phyloP scores from a whole-genome alignment of 2,113 vertebrate species.

The Pycnonotus jocosus region DNA sequence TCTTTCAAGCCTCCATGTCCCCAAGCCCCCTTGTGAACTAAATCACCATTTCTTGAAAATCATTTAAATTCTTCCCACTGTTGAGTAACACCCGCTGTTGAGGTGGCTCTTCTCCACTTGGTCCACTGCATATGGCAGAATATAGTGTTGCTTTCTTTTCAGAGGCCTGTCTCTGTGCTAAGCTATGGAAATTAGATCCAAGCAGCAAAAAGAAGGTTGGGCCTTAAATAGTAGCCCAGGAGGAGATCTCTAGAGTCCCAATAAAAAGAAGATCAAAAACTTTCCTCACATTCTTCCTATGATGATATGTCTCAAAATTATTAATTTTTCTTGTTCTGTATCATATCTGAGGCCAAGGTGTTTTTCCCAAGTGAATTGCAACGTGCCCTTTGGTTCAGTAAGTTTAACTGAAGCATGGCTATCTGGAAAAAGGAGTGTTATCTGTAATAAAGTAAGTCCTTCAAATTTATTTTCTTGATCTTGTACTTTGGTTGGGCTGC shows the following conservation, averaged over 20 bases:
- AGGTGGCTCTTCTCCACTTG: background rate
- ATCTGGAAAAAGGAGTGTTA: slow-evolving; percentile 46
- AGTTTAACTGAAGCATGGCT: slow-evolving; percentile 51
- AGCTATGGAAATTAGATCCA: background rate
- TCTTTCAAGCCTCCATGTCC: background rate
- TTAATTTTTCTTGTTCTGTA: slow-evolving; percentile 52
- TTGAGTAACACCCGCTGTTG: background rate
- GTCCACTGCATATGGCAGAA: background rate
- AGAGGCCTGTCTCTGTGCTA: background rate
- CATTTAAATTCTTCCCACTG: background rate
- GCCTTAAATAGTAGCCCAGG: background rate
- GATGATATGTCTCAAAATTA: slow-evolving; percentile 13
- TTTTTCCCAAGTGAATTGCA: slow-evolving; percentile 32
- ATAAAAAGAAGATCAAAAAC: background rate
- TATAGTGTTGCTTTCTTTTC: background rate
- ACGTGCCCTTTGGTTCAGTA: slow-evolving; percentile 5
- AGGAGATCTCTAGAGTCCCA: background rate
- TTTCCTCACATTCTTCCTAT: background rate
- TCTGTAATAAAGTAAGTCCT: slow-evolving; percentile 62
- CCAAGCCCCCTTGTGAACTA: background rate
- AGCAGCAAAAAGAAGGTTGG: background rate
- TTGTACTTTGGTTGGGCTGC: slow-evolving; percentile 36
- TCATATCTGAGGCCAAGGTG: slow-evolving; percentile 40
- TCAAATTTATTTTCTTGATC: slow-evolving; percentile 58
- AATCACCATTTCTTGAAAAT: background rate